phyloP scores from a whole-genome alignment of 2,888 invertebrate genomes.

The Iselma pallidipennis region DNA sequence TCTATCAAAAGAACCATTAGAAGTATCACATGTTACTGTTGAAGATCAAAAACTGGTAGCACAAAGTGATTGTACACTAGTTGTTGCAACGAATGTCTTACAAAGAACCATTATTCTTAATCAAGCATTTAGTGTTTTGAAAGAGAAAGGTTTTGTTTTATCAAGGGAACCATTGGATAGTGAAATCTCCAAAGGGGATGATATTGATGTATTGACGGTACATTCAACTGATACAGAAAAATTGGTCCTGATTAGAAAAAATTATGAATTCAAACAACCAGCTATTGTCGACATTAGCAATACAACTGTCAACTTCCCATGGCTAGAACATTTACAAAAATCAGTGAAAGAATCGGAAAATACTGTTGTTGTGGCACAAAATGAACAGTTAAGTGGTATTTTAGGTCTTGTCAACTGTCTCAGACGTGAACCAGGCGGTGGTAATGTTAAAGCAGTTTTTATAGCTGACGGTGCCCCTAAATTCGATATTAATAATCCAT shows the following conservation, averaged over 20 bases:
- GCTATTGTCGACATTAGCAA: constrained; percentile 58
- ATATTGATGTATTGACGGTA: constrained; percentile 59
- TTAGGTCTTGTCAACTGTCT: constrained; percentile 76
- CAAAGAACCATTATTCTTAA: constrained; percentile 44
- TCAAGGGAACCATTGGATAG: constrained; percentile 62
- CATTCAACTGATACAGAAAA: constrained; percentile 60
- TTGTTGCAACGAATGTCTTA: constrained; percentile 58
- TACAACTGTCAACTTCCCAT: constrained; percentile 55
- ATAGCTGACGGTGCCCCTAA: constrained; percentile 67
- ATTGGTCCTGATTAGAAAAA: constrained; percentile 60
- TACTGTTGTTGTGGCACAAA: constrained; percentile 66
- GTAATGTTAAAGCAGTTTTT: constrained; percentile 57
- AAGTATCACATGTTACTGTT: constrained; percentile 60
- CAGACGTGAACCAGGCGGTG: constrained; percentile 62
- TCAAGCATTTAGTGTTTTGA: constrained; percentile 29
- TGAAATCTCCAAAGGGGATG: constrained; percentile 55
- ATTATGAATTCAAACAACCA: constrained; percentile 52
- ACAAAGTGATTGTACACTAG: constrained; percentile 39
- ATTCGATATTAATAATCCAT: constrained; percentile 60
- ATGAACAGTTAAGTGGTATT: constrained; percentile 74
- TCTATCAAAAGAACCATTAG: constrained; percentile 57
- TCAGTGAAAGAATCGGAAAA: constrained; percentile 38
- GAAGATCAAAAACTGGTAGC: constrained; percentile 64
- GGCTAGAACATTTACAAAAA: constrained; percentile 59
- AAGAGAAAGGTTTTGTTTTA: constrained; percentile 65